Conservation (phyloP, 37 sponge, comb jelly and placozoan species). For the Dysidea cf. avara region DNA sequence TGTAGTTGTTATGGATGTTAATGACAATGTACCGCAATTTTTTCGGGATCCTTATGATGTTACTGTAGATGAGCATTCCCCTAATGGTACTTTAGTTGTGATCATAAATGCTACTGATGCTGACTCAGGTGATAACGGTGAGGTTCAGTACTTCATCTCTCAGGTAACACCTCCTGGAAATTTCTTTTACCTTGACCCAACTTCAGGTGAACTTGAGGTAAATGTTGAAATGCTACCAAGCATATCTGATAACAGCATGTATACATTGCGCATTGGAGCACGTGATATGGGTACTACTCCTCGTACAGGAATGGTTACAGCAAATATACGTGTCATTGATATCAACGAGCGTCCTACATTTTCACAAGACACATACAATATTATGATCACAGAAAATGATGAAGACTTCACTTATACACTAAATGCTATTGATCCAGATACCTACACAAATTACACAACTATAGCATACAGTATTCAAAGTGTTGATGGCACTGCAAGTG, state of each 20-base stretch:
- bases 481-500: no score
- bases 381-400: conserved; percentile 24
- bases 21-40: conserved; percentile 59
- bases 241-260: no score
- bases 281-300: conserved; percentile 36
- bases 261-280: conserved; percentile 28
- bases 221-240: no score
- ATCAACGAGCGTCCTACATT: conserved; percentile 30
- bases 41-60: not conserved
- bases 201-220: no score
- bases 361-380: not conserved
- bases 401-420: no score
- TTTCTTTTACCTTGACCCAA: no score
- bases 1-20: conserved; percentile 42
- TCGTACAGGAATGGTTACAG: not conserved
- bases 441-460: no score
- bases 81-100: conserved; percentile 2
- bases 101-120: conserved; percentile 36
- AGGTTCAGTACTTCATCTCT: conserved; percentile 42
- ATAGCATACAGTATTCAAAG: no score
- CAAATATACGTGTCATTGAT: conserved; percentile 25
- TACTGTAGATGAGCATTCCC: conserved; percentile 20
- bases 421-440: no score
- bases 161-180: no score
- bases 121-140: conserved; percentile 4